These are phyloP conservation scores for Drosophila melanica DNA, from an alignment of 1,140 invertebrate genomes.

Conservation along the genomic window DNA sequence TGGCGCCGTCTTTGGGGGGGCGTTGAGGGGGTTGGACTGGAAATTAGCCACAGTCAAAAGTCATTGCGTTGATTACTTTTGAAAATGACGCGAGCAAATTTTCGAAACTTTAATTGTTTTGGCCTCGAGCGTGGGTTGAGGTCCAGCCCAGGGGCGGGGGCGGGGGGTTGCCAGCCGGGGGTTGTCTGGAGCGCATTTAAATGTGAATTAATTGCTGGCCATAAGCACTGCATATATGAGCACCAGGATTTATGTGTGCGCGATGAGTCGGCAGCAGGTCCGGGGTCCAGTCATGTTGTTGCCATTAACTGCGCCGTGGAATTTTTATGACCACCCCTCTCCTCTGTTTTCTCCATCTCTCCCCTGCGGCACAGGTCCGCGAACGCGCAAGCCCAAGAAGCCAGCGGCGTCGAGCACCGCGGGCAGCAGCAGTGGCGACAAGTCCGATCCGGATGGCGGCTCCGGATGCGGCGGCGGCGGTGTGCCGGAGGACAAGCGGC, in stretches of 20 bases:
- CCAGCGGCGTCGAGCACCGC: constrained; percentile 83
- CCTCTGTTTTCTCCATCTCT: constrained; percentile 15
- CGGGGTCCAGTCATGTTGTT: constrained; percentile 67
- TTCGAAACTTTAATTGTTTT: constrained; percentile 79
- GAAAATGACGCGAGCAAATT: constrained; percentile 77
- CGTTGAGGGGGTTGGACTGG: constrained; percentile 13
- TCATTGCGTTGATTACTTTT: constrained; percentile 82
- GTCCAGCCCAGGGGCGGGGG: background rate
- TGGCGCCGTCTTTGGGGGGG: constrained; percentile 11
- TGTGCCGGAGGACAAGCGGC: constrained; percentile 94
- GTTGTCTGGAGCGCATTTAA: constrained; percentile 68
- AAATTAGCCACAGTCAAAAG: constrained; percentile 82
- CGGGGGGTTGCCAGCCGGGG: background rate
- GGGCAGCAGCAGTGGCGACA: constrained; percentile 41
- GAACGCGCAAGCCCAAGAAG: constrained; percentile 93
- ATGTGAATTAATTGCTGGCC: constrained; percentile 79
- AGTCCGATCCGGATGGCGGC: constrained; percentile 36
- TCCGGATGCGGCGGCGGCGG: constrained; percentile 46
- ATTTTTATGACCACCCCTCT: constrained; percentile 76
- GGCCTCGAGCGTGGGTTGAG: background rate
- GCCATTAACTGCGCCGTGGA: constrained; percentile 71
- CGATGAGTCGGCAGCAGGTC: constrained; percentile 56
- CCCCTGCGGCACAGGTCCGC: constrained; percentile 89
- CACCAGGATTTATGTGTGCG: constrained; percentile 69
- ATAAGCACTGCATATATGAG: constrained; percentile 63